A percentile compares a stretch with the other conserved stretches of the same genome.
Evolutionary conservation across 2,888 invertebrate genomes (phyloP).

Genomic region (Eulithis prunata): DNA sequence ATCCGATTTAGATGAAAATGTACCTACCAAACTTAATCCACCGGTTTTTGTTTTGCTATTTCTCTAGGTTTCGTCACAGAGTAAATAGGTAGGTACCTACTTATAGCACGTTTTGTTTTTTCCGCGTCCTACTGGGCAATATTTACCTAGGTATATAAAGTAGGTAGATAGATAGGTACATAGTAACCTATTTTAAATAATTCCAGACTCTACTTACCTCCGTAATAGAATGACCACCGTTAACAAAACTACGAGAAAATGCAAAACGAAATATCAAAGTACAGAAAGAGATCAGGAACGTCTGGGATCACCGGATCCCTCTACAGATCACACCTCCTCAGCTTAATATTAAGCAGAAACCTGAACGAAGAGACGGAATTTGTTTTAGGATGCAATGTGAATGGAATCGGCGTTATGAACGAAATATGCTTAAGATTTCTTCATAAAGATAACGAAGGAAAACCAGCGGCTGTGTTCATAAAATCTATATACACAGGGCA

Average conservation of each 20-base stretch:
- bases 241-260: not conserved
- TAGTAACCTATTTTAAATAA: too few relatives aligned
- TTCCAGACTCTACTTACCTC: not conserved
- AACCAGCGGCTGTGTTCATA: not conserved
- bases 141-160: too few relatives aligned
- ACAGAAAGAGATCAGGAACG: not conserved
- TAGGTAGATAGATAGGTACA: too few relatives aligned
- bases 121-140: too few relatives aligned
- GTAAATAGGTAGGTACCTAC: too few relatives aligned
- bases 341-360: not conserved
- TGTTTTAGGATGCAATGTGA: not conserved
- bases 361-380: not conserved
- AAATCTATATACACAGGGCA: not conserved
- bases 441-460: not conserved
- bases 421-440: not conserved
- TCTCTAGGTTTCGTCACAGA: too few relatives aligned
- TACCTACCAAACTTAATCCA: too few relatives aligned
- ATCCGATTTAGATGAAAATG: too few relatives aligned
- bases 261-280: not conserved
- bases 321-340: not conserved
- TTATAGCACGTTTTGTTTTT: too few relatives aligned
- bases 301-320: not conserved
- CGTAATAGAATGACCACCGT: not conserved
- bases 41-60: too few relatives aligned
- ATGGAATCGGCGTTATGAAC: constrained; percentile 1